Conservation (phyloP, 2,888 invertebrate species). For the Plemyria rubiginata region DNA sequence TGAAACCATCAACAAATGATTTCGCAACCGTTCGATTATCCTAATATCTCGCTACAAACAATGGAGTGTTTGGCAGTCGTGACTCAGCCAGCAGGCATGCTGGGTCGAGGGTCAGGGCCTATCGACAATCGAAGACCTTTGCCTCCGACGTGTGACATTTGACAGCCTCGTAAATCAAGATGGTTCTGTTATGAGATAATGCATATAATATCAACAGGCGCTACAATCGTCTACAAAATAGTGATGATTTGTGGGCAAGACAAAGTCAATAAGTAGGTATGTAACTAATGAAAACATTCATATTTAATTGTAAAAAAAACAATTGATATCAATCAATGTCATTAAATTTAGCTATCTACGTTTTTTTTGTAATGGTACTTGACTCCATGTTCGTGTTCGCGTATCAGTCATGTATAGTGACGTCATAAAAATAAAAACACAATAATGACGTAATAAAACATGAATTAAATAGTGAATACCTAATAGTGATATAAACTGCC, state of each 20-base stretch:
- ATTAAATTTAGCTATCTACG: no score
- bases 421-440: no score
- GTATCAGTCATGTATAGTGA: no score
- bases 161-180: slow-evolving; percentile 32
- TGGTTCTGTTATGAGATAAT: slow-evolving; percentile 16
- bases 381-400: no score
- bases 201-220: slow-evolving; percentile 9
- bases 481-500: no score
- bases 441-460: no score
- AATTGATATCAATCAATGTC: no score
- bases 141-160: slow-evolving; percentile 33
- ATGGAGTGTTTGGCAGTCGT: slow-evolving; percentile 32
- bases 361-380: no score
- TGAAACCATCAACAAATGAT: slow-evolving; percentile 19
- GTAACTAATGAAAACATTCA: no score
- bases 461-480: no score
- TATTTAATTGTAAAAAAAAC: no score
- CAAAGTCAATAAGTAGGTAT: no score
- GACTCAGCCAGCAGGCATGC: slow-evolving; percentile 31
- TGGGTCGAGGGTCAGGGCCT: slow-evolving; percentile 35
- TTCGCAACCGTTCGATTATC: slow-evolving; percentile 23
- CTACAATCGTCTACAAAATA: neutral
- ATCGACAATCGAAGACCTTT: slow-evolving; percentile 37
- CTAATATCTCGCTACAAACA: slow-evolving; percentile 23
- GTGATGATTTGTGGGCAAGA: neutral